Evolutionary conservation across 2,113 vertebrate genomes (phyloP).

Genomic region (Sander vitreus): DNA sequence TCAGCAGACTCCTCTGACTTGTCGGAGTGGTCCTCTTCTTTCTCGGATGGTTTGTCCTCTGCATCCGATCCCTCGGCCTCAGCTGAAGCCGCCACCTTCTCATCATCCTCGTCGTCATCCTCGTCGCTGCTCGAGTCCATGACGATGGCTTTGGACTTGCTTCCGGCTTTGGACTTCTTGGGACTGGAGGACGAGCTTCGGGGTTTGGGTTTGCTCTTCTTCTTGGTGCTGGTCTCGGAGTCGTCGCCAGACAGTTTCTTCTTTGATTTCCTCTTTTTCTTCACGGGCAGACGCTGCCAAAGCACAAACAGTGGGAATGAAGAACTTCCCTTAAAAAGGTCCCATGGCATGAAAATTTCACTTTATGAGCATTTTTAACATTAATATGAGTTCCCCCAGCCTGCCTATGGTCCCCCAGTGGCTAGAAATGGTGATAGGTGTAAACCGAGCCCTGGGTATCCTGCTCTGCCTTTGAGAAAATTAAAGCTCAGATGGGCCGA

Average conservation of each 20-base stretch:
- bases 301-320: background rate
- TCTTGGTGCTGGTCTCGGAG: slow-evolving; percentile 75
- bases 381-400: no score
- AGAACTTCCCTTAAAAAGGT: no score
- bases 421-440: no score
- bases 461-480: no score
- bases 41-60: slow-evolving; percentile 55
- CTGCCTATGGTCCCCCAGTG: no score
- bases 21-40: slow-evolving; percentile 59
- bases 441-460: no score
- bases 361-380: no score
- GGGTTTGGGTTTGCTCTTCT: slow-evolving; percentile 88
- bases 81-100: slow-evolving; percentile 23
- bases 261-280: slow-evolving; percentile 82
- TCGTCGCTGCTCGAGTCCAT: slow-evolving; percentile 96
- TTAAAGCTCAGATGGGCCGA: no score
- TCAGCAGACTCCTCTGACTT: slow-evolving; percentile 68
- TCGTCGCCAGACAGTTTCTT: slow-evolving; percentile 68
- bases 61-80: slow-evolving; percentile 57
- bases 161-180: slow-evolving; percentile 86
- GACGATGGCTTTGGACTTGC: slow-evolving; percentile 94
- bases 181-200: slow-evolving; percentile 83
- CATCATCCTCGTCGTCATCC: slow-evolving; percentile 87
- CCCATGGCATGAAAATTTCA: no score
- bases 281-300: slow-evolving; percentile 72